A percentile compares a stretch with the other conserved stretches of the same genome.
Conservation (phyloP, 2,797 vertebrate species). For the Phylloscopus collybita region DNA sequence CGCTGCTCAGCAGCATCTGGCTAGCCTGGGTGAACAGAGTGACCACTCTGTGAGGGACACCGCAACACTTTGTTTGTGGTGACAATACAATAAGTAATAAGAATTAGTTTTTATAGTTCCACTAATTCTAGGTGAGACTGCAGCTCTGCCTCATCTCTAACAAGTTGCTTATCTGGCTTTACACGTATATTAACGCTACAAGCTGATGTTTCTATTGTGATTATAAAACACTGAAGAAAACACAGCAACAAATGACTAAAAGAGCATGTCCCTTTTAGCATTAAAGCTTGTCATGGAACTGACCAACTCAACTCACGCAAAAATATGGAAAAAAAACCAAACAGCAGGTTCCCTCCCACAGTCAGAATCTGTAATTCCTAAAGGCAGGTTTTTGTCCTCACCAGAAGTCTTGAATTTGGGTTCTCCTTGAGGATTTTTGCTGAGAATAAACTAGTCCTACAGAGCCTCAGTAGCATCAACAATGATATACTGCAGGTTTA, state of each 20-base stretch:
- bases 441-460: not conserved
- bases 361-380: not conserved
- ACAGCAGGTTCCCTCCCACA: not conserved
- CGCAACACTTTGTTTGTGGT: not conserved
- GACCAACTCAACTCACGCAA: rapidly evolving
- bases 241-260: not conserved
- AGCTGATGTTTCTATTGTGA: not conserved
- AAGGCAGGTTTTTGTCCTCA: not conserved
- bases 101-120: not conserved
- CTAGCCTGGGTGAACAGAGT: no score
- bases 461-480: not conserved
- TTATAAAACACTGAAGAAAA: not conserved
- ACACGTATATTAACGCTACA: not conserved
- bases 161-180: not conserved
- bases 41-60: no score
- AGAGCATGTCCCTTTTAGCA: not conserved
- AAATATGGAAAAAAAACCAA: not conserved
- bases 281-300: not conserved
- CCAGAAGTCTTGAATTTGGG: not conserved
- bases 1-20: no score
- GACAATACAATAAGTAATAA: not conserved
- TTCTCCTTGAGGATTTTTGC: not conserved
- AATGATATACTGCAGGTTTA: not conserved
- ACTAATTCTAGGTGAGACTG: not conserved
- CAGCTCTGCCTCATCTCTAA: not conserved